Evolutionary conservation across 2,113 vertebrate species (phyloP).

Genomic region (Calonectris borealis): DNA sequence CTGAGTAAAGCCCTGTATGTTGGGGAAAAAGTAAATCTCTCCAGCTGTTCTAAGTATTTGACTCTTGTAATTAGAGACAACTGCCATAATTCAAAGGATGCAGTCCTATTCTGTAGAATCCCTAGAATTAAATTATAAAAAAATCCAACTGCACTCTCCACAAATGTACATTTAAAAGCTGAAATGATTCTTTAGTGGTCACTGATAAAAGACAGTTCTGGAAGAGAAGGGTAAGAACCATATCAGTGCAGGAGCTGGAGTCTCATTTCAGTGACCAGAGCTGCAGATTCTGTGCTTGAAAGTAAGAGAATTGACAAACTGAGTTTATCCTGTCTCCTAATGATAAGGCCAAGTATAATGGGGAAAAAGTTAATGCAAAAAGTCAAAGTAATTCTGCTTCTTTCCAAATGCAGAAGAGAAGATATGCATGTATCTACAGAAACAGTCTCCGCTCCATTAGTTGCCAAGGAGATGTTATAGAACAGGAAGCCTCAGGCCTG

Average conservation of each 20-base stretch:
- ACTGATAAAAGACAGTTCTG: neutral
- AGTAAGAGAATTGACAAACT: neutral
- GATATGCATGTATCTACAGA: neutral
- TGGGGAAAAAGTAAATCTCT: neutral
- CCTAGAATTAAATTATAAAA: neutral
- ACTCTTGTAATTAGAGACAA: neutral
- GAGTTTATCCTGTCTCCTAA: neutral
- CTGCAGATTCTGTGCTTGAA: neutral
- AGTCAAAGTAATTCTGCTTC: neutral
- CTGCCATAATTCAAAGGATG: neutral
- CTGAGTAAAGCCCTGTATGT: neutral
- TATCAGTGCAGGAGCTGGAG: neutral
- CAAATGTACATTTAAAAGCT: neutral
- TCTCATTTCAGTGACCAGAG: neutral
- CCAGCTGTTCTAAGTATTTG: neutral
- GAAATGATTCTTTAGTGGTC: neutral
- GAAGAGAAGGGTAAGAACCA: neutral
- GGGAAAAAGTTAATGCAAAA: neutral
- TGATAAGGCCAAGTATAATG: neutral
- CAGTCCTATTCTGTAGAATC: neutral
- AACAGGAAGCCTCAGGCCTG: neutral
- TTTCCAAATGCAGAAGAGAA: neutral
- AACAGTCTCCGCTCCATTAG: neutral
- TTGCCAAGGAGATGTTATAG: neutral
- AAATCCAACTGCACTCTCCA: neutral